Conservation (phyloP, 2,888 invertebrate species). For the Sphaeridia pumilis region DNA sequence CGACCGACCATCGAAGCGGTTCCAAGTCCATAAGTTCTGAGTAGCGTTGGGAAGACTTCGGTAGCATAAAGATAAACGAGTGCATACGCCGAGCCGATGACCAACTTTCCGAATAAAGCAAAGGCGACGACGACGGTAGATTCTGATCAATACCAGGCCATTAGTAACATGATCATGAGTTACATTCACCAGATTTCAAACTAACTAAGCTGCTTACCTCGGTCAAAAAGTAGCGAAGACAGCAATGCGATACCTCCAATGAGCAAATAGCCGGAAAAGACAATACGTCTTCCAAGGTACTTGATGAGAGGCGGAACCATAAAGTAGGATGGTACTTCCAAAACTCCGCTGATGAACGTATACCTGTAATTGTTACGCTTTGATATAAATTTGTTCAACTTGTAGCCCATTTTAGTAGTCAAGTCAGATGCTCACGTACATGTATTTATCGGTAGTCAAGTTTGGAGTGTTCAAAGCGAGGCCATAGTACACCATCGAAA, state of each 20-base stretch:
- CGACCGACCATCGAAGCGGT: slow-evolving; percentile 33
- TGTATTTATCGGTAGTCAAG: slow-evolving; percentile 24
- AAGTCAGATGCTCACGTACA: slow-evolving; percentile 20
- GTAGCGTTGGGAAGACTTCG: slow-evolving; percentile 32
- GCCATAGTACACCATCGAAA: slow-evolving; percentile 30
- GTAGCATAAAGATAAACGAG: slow-evolving; percentile 34
- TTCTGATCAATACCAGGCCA: slow-evolving; percentile 13
- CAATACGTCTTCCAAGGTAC: slow-evolving; percentile 25
- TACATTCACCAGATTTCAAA: too few species aligned
- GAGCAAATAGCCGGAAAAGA: slow-evolving; percentile 30
- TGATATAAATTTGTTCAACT: background rate
- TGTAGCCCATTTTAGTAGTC: background rate
- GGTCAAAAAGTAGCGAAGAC: slow-evolving; percentile 22
- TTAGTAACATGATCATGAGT: too few species aligned
- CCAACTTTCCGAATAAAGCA: slow-evolving; percentile 30
- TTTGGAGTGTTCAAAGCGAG: slow-evolving; percentile 30
- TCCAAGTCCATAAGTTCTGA: slow-evolving; percentile 32
- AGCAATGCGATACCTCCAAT: slow-evolving; percentile 27
- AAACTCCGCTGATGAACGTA: slow-evolving; percentile 30
- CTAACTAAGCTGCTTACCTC: slow-evolving; percentile 16
- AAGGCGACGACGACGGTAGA: slow-evolving; percentile 23
- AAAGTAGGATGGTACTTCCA: slow-evolving; percentile 35
- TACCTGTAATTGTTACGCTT: slow-evolving; percentile 17
- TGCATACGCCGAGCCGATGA: slow-evolving; percentile 34
- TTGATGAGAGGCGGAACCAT: slow-evolving; percentile 33